Evolutionary conservation across 1,140 invertebrate genomes (phyloP).

Genomic region (Holotrichia oblita): DNA sequence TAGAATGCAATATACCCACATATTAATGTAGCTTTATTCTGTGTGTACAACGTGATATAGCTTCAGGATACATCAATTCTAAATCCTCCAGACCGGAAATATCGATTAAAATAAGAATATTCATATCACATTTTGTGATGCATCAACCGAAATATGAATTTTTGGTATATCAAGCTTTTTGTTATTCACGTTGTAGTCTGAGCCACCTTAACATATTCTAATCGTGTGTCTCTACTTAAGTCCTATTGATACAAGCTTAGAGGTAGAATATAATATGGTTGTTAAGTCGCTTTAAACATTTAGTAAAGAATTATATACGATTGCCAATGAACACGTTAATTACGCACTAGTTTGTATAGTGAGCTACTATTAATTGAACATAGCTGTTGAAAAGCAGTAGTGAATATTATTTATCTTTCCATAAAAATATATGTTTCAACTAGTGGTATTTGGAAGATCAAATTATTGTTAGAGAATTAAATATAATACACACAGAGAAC

Average conservation of each 20-base stretch:
- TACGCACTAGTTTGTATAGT: not conserved
- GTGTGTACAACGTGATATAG: not conserved
- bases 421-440: no score
- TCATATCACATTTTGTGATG: constrained; percentile 5
- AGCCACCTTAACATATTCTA: constrained; percentile 2
- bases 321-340: not conserved
- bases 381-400: no score
- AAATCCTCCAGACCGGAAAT: not conserved
- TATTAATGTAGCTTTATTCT: constrained; percentile 14
- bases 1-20: no score
- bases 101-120: constrained; percentile 14
- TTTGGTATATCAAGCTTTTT: not conserved
- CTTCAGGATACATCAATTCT: constrained; percentile 1
- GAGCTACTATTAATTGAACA: no score
- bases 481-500: no score
- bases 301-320: not conserved
- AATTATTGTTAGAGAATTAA: no score
- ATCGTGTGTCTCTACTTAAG: constrained; percentile 14
- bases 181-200: not conserved
- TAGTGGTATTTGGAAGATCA: no score
- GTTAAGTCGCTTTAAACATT: no score
- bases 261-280: constrained; percentile 8
- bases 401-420: no score
- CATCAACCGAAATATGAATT: not conserved
- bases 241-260: not conserved